Base-by-base conservation (phyloP, 2,113 vertebrate genomes). In the Tylochromis polylepis region DNA sequence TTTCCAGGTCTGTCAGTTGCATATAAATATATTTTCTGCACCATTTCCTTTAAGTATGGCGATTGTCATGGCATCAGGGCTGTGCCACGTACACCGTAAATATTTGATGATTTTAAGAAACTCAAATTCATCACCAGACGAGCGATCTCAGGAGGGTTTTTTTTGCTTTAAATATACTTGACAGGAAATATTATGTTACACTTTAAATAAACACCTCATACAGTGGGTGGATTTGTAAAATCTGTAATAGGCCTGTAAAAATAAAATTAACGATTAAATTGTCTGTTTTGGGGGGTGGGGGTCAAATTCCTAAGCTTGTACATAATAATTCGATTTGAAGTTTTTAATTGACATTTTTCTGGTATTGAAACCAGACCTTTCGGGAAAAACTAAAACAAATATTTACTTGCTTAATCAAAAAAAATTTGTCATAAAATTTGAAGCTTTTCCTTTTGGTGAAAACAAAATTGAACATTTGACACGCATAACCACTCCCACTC, bases 21-120 rank as follows among this genome's bases (percentile, higher is more conserved):
- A 93, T 94, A 91, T 95, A 94, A 95, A 95, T 94, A 93, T 87
- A 91, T 95, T 95, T 95, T 94, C 89, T 85, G 92, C 89, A 15
- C 88, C 93, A 93, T 95, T 95, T 95, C 90, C 91, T 88, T 24
- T 36, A 85, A 84, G 91, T 86, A 79, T 75, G 82, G 90, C 38
- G 60, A 91, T 87, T 91, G 87, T 91, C 87, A 82, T 94, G 90
- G 91, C 94, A 91, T 94, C 89, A 58, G 81, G 80, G 41, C 87
- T 85, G 93, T 95, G 93, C 95, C 95, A 92, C 84, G 85, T 89
- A 83, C 86, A 87, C 82, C 84, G 87, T 94, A 86, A 93, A 94
- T 94, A 95, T 95, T 95, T 93, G 2, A 94, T 94, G 84, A 77
- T 82, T 83, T 70, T 62, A 43, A 93, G 60, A 85, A 87, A 70